Percentiles rank a stretch among this genome's conserved stretches.
Conservation (phyloP, 2,113 vertebrate genomes). For the Daubentonia madagascariensis region DNA sequence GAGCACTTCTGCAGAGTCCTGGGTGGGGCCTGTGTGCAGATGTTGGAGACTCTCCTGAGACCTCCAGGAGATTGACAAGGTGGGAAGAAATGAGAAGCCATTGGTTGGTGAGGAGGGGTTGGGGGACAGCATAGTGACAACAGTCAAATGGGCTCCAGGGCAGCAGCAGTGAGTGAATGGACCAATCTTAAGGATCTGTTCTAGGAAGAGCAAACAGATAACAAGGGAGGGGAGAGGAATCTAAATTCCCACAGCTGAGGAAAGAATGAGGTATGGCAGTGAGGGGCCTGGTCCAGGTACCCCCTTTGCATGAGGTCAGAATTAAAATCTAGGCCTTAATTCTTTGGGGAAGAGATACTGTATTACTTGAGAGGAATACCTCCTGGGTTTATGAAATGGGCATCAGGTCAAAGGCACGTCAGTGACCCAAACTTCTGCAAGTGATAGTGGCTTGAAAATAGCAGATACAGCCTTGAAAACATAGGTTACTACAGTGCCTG, state of each 20-base stretch:
- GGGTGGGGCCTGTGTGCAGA: not conserved
- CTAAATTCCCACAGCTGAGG: not conserved
- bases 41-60: not conserved
- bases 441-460: not conserved
- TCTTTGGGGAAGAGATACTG: not conserved
- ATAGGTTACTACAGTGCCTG: not conserved
- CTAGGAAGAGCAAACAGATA: not conserved
- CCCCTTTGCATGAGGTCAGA: not conserved
- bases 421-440: not conserved
- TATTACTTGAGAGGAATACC: not conserved
- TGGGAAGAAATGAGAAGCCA: not conserved
- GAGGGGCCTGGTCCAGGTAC: not conserved
- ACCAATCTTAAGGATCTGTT: not conserved
- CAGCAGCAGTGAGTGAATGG: not conserved
- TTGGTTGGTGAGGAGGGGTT: not conserved
- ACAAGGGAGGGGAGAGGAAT: not conserved
- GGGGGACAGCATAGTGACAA: not conserved
- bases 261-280: not conserved
- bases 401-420: not conserved
- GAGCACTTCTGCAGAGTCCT: not conserved
- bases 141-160: not conserved
- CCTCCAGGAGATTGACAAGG: not conserved
- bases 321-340: not conserved
- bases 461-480: not conserved
- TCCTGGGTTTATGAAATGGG: not conserved